phyloP scores from a whole-genome alignment of 2,888 invertebrate genomes.

The Theretra japonica region DNA sequence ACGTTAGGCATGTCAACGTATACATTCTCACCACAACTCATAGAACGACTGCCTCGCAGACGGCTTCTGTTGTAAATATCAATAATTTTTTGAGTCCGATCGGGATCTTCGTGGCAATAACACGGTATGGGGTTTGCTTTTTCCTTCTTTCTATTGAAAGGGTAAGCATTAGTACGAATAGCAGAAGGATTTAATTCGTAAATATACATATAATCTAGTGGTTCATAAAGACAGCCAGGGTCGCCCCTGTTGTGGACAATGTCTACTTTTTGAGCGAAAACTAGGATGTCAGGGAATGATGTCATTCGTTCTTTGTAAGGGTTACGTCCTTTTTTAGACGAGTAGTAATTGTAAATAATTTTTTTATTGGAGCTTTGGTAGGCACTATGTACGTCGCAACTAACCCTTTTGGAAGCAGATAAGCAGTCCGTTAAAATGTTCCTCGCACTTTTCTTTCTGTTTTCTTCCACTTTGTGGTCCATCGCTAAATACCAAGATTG shows the following conservation, averaged over 20 bases:
- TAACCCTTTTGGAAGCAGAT: constrained; percentile 4
- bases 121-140: constrained; percentile 58
- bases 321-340: constrained; percentile 21
- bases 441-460: neutral
- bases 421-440: neutral
- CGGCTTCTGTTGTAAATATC: neutral
- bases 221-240: constrained; percentile 56
- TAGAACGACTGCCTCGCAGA: neutral
- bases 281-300: constrained; percentile 46
- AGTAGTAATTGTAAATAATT: constrained; percentile 2
- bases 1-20: constrained; percentile 35
- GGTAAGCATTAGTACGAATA: constrained; percentile 49
- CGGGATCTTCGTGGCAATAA: constrained; percentile 57
- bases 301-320: constrained; percentile 32
- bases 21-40: constrained; percentile 41
- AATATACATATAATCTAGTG: constrained; percentile 54
- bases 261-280: constrained; percentile 40
- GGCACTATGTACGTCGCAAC: neutral
- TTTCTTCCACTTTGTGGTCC: neutral
- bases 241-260: constrained; percentile 62
- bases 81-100: constrained; percentile 39
- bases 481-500: neutral
- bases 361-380: neutral
- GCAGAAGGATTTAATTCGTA: constrained; percentile 58
- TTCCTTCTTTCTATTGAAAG: constrained; percentile 60